Percentiles rank a stretch among this genome's conserved stretches.
Evolutionary conservation across 2,888 invertebrate species (phyloP).

Genomic region (Diaphora mendica): DNA sequence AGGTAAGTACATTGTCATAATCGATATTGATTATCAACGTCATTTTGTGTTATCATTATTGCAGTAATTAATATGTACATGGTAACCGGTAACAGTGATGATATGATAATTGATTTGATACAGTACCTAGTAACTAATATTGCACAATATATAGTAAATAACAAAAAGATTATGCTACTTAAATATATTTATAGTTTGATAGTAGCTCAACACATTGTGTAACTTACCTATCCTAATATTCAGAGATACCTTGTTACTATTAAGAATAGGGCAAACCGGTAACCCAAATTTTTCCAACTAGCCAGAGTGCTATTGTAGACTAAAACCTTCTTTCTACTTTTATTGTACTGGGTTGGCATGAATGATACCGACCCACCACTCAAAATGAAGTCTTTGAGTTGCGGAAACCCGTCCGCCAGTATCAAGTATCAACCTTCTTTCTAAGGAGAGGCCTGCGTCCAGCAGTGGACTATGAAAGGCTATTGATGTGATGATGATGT

Average conservation of each 20-base stretch:
- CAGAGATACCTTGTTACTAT: neutral
- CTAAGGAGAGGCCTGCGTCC: too few relatives aligned
- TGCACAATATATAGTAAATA: neutral
- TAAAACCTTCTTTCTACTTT: too few relatives aligned
- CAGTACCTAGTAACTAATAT: neutral
- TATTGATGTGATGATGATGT: too few relatives aligned
- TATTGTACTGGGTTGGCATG: too few relatives aligned
- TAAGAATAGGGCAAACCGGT: too few relatives aligned
- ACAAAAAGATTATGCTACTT: neutral
- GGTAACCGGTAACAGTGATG: neutral
- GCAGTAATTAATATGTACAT: neutral
- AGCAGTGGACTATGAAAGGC: too few relatives aligned
- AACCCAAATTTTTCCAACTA: too few relatives aligned
- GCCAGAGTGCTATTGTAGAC: too few relatives aligned
- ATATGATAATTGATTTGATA: neutral
- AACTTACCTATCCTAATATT: slow-evolving; percentile 1
- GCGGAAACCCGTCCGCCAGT: too few relatives aligned
- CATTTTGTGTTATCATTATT: slow-evolving; percentile 17
- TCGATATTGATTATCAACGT: slow-evolving; percentile 39
- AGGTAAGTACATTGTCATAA: slow-evolving; percentile 38
- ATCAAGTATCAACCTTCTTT: too few relatives aligned
- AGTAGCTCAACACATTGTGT: neutral
- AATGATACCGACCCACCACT: too few relatives aligned
- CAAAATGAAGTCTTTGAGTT: too few relatives aligned
- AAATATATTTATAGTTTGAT: neutral